Evolutionary conservation across 2,797 vertebrate genomes (phyloP).

Genomic region (Melanogrammus aeglefinus): DNA sequence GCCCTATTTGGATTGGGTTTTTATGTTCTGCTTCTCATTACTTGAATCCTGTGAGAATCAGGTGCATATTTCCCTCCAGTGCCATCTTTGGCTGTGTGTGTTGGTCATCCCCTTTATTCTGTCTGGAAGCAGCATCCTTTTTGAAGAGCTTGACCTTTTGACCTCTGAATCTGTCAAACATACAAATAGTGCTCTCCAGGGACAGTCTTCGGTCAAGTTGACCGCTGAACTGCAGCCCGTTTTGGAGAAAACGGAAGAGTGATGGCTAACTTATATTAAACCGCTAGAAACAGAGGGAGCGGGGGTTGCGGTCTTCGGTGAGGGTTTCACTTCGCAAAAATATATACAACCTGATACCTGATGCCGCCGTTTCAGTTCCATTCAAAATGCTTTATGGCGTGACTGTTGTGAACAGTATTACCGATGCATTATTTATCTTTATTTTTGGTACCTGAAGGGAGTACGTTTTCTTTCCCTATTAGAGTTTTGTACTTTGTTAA

Average conservation of each 20-base stretch:
- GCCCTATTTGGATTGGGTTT: too few species aligned
- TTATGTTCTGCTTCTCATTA: neutral
- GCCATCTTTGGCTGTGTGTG: neutral
- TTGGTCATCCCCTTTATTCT: slow-evolving; percentile 1
- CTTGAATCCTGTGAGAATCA: neutral
- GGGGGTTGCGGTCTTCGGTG: too few species aligned
- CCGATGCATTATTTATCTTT: too few species aligned
- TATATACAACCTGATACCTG: too few species aligned
- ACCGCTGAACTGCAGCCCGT: neutral
- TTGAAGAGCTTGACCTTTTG: slow-evolving; percentile 4
- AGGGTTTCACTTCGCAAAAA: too few species aligned
- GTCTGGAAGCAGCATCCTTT: neutral
- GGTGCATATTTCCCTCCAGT: neutral
- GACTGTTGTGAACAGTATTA: too few species aligned
- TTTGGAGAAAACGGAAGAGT: neutral
- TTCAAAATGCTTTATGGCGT: too few species aligned
- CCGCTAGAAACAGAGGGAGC: neutral
- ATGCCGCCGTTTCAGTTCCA: too few species aligned
- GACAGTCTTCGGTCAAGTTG: neutral
- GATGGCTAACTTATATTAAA: neutral
- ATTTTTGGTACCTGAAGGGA: too few species aligned
- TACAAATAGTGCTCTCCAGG: neutral
- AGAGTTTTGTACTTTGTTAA: too few species aligned
- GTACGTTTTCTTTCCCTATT: too few species aligned
- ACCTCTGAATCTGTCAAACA: neutral